Percentiles rank a stretch among this genome's conserved stretches.
Conservation (phyloP, 2,797 vertebrate species). For the Ctenopoma multispine region DNA sequence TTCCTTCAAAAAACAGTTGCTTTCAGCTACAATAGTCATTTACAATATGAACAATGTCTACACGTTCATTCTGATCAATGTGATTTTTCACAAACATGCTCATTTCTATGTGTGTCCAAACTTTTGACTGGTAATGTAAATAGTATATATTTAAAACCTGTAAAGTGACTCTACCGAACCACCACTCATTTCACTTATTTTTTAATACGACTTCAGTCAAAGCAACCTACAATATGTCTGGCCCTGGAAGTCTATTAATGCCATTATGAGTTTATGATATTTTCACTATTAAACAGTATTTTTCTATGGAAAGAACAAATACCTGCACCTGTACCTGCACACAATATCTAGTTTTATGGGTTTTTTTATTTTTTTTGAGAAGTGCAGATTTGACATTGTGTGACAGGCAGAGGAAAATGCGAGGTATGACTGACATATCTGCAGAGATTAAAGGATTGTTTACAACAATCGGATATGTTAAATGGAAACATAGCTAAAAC, state of each 20-base stretch:
- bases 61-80: too few species aligned
- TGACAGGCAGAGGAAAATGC: constrained; percentile 1
- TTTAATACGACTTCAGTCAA: constrained; percentile 3
- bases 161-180: not conserved
- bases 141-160: not conserved
- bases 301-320: constrained; percentile 9
- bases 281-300: constrained; percentile 22
- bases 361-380: constrained; percentile 33
- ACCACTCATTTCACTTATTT: not conserved
- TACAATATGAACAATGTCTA: too few species aligned
- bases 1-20: too few species aligned
- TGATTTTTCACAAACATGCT: too few species aligned
- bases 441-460: constrained; percentile 38
- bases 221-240: not conserved
- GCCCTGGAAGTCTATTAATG: not conserved
- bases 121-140: too few species aligned
- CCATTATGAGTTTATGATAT: constrained; percentile 10
- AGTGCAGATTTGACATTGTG: constrained; percentile 20
- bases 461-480: constrained; percentile 22
- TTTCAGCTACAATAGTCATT: too few species aligned
- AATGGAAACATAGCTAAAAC: not conserved
- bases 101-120: too few species aligned
- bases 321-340: too few species aligned
- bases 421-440: constrained; percentile 19
- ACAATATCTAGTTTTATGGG: constrained; percentile 3